Conservation (phyloP, 1,140 invertebrate genomes). For the Achatina immaculata region DNA sequence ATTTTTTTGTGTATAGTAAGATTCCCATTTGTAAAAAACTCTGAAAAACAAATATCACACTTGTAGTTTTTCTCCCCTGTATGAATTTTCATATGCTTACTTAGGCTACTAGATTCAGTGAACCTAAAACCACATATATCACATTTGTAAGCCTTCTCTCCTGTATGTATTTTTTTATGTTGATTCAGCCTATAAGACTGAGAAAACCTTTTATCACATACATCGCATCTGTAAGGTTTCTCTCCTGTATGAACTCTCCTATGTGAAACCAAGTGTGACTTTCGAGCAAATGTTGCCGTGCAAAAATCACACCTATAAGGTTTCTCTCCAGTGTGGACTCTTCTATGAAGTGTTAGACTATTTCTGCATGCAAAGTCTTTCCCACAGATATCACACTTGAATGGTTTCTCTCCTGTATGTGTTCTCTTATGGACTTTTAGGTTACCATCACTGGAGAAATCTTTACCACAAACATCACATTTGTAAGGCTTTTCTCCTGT, state of each 20-base stretch:
- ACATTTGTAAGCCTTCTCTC: too few relatives aligned
- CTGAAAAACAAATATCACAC: conserved; percentile 66
- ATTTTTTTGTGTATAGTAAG: conserved; percentile 82
- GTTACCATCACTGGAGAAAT: conserved; percentile 75
- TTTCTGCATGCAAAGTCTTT: neutral
- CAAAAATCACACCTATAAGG: too few relatives aligned
- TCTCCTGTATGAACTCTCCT: conserved; percentile 24
- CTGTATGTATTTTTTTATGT: too few relatives aligned
- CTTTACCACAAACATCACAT: conserved; percentile 64
- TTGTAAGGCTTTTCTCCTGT: conserved; percentile 33
- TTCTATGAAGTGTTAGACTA: too few relatives aligned
- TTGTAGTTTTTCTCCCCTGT: neutral
- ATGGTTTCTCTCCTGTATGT: conserved; percentile 79
- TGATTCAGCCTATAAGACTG: too few relatives aligned
- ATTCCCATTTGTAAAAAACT: conserved; percentile 88
- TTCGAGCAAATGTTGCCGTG: too few relatives aligned
- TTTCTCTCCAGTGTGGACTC: too few relatives aligned
- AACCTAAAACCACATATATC: too few relatives aligned
- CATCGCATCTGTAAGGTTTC: too few relatives aligned
- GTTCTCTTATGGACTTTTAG: conserved; percentile 88
- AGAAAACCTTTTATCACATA: too few relatives aligned
- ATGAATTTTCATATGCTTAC: too few relatives aligned
- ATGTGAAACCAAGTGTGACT: conserved; percentile 64
- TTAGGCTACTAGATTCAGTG: too few relatives aligned
- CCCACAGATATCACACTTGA: neutral